phyloP scores from a whole-genome alignment of 2,797 vertebrate genomes.

The Garrulus glandarius region DNA sequence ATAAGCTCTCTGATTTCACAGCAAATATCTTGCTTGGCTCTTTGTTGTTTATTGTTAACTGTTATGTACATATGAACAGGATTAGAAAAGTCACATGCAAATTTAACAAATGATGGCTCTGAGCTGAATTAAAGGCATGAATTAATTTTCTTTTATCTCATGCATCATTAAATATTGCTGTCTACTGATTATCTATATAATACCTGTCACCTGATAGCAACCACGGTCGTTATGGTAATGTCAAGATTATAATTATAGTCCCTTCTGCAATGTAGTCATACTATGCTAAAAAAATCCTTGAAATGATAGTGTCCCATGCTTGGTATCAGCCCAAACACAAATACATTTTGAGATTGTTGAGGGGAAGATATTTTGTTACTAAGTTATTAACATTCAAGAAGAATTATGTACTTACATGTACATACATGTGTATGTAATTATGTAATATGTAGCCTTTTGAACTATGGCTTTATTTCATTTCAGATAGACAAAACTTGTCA shows the following conservation, averaged over 20 bases:
- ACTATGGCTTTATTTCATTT: background rate
- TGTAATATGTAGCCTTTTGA: background rate
- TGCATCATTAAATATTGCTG: slow-evolving; percentile 52
- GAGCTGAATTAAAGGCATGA: slow-evolving; percentile 25
- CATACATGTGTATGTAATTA: background rate
- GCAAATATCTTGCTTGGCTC: background rate
- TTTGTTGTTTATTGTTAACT: background rate
- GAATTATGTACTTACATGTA: background rate
- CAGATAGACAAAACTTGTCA: background rate
- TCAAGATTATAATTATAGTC: slow-evolving; percentile 53
- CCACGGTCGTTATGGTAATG: slow-evolving; percentile 48
- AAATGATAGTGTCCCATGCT: background rate
- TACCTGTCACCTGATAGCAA: slow-evolving; percentile 56
- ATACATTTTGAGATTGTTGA: background rate
- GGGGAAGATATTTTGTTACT: background rate
- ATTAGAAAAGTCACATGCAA: background rate
- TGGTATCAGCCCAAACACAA: background rate
- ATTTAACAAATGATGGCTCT: background rate
- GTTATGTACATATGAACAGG: background rate
- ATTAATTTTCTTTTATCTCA: slow-evolving; percentile 45
- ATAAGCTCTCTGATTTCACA: background rate
- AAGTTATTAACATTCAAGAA: background rate
- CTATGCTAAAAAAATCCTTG: background rate
- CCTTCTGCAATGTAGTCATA: slow-evolving; percentile 12
- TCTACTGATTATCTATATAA: slow-evolving; percentile 49